These are phyloP conservation scores for Ceratosolen solmsi DNA, from an alignment of 1,140 invertebrate species.

Conservation along the genomic window DNA sequence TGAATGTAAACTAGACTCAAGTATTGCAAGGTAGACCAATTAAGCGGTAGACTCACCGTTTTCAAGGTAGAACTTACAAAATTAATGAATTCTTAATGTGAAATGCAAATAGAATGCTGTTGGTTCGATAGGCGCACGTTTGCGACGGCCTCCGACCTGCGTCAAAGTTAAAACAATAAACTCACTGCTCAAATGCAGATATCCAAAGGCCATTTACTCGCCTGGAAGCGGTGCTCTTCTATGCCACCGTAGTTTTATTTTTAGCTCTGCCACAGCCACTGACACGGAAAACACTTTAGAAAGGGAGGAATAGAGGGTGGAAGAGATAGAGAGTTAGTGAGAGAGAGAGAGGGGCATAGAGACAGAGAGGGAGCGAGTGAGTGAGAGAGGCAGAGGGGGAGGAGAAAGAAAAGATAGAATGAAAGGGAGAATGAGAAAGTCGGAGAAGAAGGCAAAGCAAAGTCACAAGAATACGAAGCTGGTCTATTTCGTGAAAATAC, in stretches of 20 bases:
- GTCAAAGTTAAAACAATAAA: slow-evolving; percentile 52
- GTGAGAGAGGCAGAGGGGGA: background rate
- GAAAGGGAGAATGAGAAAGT: background rate
- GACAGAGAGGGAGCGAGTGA: slow-evolving; percentile 1
- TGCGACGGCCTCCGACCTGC: background rate
- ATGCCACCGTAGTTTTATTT: slow-evolving; percentile 33
- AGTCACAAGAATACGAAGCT: slow-evolving; percentile 38
- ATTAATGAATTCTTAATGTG: slow-evolving; percentile 55
- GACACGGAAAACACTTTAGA: slow-evolving; percentile 47
- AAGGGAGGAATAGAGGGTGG: too few relatives aligned
- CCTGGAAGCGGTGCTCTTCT: slow-evolving; percentile 18
- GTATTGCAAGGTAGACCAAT: background rate
- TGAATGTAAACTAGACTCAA: slow-evolving; percentile 13
- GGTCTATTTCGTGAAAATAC: slow-evolving; percentile 46
- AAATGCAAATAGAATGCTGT: slow-evolving; percentile 56
- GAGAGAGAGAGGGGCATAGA: slow-evolving; percentile 9
- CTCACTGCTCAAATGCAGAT: slow-evolving; percentile 42
- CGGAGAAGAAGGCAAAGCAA: background rate
- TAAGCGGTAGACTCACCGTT: slow-evolving; percentile 15
- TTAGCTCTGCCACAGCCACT: slow-evolving; percentile 41
- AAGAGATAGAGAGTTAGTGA: background rate
- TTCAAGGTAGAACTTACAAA: slow-evolving; percentile 32
- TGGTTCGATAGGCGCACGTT: slow-evolving; percentile 23
- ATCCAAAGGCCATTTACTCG: slow-evolving; percentile 47
- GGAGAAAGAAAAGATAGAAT: background rate